Percentiles rank a stretch among this genome's conserved stretches.
These are phyloP conservation scores for Circaetus cinerascens DNA, from an alignment of 2,113 vertebrate species.

Conservation along the genomic window DNA sequence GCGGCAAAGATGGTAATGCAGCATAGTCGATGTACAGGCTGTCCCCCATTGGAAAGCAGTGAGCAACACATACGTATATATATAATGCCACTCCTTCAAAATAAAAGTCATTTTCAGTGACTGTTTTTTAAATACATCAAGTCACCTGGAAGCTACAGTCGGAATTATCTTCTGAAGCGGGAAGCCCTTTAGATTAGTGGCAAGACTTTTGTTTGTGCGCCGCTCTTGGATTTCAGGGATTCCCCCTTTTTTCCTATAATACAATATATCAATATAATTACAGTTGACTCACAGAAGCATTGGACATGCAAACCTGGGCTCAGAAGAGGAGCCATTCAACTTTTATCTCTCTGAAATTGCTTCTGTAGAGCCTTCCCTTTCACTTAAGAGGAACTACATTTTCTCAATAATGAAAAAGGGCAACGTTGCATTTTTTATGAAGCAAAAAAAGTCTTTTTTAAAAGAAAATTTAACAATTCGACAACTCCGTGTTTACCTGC, in stretches of 20 bases:
- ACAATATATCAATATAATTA: background rate
- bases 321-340: background rate
- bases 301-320: background rate
- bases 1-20: background rate
- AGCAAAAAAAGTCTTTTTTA: background rate
- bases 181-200: conserved; percentile 6
- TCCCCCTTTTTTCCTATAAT: background rate
- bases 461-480: background rate
- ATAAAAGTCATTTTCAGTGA: background rate
- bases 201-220: background rate
- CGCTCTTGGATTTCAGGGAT: background rate
- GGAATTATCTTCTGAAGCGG: background rate
- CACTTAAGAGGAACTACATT: conserved; percentile 11
- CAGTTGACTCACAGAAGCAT: background rate
- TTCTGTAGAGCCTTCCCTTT: conserved; percentile 4
- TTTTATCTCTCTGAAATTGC: background rate
- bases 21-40: background rate
- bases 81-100: background rate
- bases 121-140: background rate
- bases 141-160: background rate
- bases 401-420: conserved; percentile 48
- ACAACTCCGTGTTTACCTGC: background rate
- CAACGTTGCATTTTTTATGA: conserved; percentile 45
- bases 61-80: background rate
- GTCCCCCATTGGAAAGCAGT: background rate